A percentile compares a stretch with the other conserved stretches of the same genome.
Conservation (phyloP, 2,888 invertebrate genomes). For the Tetrapedia diversipes region DNA sequence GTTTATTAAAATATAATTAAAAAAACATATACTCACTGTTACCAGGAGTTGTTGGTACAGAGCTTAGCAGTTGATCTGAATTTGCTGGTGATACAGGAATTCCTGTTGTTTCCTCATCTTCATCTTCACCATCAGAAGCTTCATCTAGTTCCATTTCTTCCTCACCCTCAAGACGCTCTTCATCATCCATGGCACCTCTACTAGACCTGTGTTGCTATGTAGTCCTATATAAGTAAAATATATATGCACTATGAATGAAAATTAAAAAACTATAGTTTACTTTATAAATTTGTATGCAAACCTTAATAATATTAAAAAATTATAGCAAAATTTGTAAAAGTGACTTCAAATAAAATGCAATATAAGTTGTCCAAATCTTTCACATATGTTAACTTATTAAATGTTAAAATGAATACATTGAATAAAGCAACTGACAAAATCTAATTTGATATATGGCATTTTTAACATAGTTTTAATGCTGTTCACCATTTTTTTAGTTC, state of each 20-base stretch:
- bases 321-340: neutral
- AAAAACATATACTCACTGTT: slow-evolving; percentile 51
- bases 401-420: neutral
- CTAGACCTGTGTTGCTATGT: slow-evolving; percentile 64
- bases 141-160: slow-evolving; percentile 90
- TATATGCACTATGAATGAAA: neutral
- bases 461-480: neutral
- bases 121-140: slow-evolving; percentile 90
- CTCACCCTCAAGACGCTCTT: slow-evolving; percentile 83
- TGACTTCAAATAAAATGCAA: neutral
- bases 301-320: neutral
- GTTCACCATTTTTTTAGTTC: neutral
- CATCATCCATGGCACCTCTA: slow-evolving; percentile 81
- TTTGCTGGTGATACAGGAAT: slow-evolving; percentile 84
- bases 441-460: neutral
- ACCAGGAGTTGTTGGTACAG: slow-evolving; percentile 77
- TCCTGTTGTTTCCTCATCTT: slow-evolving; percentile 86
- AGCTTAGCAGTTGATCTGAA: slow-evolving; percentile 80
- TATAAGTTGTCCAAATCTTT: neutral
- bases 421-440: neutral
- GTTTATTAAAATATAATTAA: neutral
- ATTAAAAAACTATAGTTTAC: neutral
- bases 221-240: slow-evolving; percentile 30
- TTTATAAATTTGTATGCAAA: neutral
- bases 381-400: neutral